Evolutionary conservation across 2,888 invertebrate species (phyloP).

Genomic region (Hoplodrina ambigua): DNA sequence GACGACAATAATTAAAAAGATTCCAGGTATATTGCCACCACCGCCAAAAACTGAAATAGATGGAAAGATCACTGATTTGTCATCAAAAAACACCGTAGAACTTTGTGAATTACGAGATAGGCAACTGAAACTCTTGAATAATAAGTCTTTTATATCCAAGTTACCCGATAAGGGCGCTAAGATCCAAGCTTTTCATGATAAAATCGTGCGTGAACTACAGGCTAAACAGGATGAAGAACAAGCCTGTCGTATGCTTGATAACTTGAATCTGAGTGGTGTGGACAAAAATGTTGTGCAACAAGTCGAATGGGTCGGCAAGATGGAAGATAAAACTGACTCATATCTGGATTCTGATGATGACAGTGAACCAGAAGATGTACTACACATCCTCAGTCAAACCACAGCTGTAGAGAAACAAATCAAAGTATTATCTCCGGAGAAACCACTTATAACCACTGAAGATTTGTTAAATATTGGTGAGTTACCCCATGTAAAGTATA

Average conservation of each 20-base stretch:
- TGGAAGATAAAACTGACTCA: constrained; percentile 71
- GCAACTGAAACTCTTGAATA: constrained; percentile 89
- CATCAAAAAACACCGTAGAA: constrained; percentile 84
- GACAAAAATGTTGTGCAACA: constrained; percentile 87
- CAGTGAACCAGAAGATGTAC: constrained; percentile 90
- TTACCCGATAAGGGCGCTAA: constrained; percentile 91
- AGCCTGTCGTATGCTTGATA: constrained; percentile 86
- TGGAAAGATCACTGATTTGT: constrained; percentile 88
- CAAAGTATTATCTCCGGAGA: constrained; percentile 82
- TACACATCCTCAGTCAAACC: constrained; percentile 91
- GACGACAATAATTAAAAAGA: constrained; percentile 81
- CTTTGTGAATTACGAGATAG: constrained; percentile 89
- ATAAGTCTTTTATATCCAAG: constrained; percentile 88
- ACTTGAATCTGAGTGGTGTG: constrained; percentile 83
- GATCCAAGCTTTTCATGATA: constrained; percentile 85
- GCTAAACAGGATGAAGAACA: constrained; percentile 87
- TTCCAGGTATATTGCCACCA: constrained; percentile 86
- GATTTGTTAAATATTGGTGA: constrained; percentile 87
- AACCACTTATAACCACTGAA: constrained; percentile 86
- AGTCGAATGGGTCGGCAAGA: constrained; percentile 91
- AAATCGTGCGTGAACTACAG: constrained; percentile 85
- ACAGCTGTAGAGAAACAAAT: constrained; percentile 87
- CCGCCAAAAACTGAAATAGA: constrained; percentile 87
- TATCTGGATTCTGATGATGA: constrained; percentile 91
- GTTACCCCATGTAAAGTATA: constrained; percentile 87